Evolutionary conservation across 2,888 invertebrate species (phyloP).

Genomic region (Lysandra coridon): DNA sequence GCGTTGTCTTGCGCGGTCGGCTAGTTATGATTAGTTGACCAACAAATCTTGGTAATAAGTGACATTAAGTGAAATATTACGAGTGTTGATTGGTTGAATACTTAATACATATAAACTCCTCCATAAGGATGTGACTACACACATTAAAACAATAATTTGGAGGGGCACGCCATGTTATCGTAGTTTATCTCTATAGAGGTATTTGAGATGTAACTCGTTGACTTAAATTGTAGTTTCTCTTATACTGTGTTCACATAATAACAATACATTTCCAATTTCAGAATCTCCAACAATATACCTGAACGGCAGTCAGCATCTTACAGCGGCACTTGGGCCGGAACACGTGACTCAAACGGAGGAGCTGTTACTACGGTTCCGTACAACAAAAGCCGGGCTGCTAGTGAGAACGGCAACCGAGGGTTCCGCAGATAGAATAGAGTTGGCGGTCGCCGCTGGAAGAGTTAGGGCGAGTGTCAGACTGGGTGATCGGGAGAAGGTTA

Average conservation of each 20-base stretch:
- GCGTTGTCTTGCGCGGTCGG: too few species aligned
- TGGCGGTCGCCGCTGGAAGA: constrained; percentile 91
- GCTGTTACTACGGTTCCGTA: constrained; percentile 91
- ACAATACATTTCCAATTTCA: constrained; percentile 58
- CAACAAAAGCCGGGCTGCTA: constrained; percentile 87
- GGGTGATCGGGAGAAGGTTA: constrained; percentile 89
- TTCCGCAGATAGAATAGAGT: constrained; percentile 90
- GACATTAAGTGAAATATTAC: too few species aligned
- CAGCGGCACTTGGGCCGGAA: constrained; percentile 85
- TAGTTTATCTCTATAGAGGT: too few species aligned
- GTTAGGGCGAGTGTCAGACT: constrained; percentile 90
- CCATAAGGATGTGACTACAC: too few species aligned
- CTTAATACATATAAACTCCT: too few species aligned
- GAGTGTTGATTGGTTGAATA: too few species aligned
- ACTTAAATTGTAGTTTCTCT: too few species aligned
- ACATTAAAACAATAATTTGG: too few species aligned
- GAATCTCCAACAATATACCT: constrained; percentile 93
- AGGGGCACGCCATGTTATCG: too few species aligned
- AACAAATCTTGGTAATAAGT: too few species aligned
- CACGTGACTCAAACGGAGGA: constrained; percentile 95
- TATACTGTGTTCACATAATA: not conserved
- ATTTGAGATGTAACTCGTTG: too few species aligned
- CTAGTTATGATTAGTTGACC: too few species aligned
- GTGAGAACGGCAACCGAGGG: constrained; percentile 89
- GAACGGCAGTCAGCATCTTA: constrained; percentile 94